Conservation (phyloP, 1,140 invertebrate genomes). For the Spodoptera litura region DNA sequence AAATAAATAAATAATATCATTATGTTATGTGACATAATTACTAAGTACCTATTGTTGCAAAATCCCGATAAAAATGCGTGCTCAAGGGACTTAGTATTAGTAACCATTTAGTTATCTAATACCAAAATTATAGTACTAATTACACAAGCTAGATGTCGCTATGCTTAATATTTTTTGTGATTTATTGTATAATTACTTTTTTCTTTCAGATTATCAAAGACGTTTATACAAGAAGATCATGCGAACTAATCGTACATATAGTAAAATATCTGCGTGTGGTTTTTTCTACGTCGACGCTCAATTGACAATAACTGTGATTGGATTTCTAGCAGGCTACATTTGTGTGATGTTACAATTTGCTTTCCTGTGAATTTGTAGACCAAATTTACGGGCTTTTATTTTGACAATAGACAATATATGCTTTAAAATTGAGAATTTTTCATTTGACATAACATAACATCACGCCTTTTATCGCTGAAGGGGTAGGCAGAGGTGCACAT, state of each 20-base stretch:
- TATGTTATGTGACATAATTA: no score
- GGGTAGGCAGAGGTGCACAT: no score
- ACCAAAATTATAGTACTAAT: not conserved
- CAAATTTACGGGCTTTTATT: not conserved
- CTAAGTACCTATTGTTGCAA: no score
- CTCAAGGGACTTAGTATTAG: no score
- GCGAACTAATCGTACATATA: not conserved
- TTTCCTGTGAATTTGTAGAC: not conserved
- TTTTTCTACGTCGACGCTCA: not conserved
- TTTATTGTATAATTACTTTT: not conserved
- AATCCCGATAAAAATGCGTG: no score
- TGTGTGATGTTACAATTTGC: not conserved
- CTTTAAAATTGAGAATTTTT: not conserved
- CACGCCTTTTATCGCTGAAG: no score
- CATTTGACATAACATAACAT: no score
- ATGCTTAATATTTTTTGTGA: not conserved
- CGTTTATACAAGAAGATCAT: not conserved
- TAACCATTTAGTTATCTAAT: no score
- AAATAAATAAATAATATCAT: no score
- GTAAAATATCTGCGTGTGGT: no score
- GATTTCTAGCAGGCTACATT: not conserved
- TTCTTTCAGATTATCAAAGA: not conserved
- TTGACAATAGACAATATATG: not conserved
- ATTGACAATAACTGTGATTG: not conserved
- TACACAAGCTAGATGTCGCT: not conserved